A percentile compares a stretch with the other conserved stretches of the same genome.
phyloP scores from a whole-genome alignment of 2,797 vertebrate genomes.

The Craterocephalus amniculus region DNA sequence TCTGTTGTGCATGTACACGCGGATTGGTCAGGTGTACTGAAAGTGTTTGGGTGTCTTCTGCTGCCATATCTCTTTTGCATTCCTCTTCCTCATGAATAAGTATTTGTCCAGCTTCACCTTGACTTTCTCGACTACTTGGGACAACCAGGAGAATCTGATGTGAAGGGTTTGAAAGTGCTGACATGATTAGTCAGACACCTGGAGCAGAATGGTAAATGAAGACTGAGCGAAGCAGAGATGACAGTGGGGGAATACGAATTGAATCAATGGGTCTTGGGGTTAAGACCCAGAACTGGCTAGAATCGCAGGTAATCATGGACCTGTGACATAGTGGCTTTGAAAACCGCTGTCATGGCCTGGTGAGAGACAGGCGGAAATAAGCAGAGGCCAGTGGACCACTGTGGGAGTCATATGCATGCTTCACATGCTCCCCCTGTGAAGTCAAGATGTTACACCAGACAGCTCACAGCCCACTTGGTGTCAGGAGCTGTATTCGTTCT shows the following conservation, averaged over 20 bases:
- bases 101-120: conserved; percentile 13
- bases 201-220: conserved; percentile 38
- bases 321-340: conserved; percentile 3
- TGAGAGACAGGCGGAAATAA: conserved; percentile 1
- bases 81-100: conserved; percentile 23
- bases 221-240: not conserved
- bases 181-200: conserved; percentile 36
- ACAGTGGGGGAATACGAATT: conserved; percentile 14
- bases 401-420: not conserved
- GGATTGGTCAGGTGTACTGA: not conserved
- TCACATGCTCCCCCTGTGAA: not conserved
- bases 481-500: no score
- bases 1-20: not conserved
- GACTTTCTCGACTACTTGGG: conserved; percentile 11
- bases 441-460: conserved; percentile 5
- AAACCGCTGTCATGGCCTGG: not conserved
- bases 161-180: conserved; percentile 12
- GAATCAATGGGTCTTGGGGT: conserved; percentile 8
- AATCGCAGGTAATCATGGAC: conserved; percentile 19
- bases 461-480: conserved; percentile 1
- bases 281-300: conserved; percentile 14
- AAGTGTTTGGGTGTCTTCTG: not conserved
- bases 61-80: not conserved
- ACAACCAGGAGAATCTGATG: not conserved
- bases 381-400: not conserved